phyloP scores from a whole-genome alignment of 2,888 invertebrate species.

The Lepidocyrtoides sp. region DNA sequence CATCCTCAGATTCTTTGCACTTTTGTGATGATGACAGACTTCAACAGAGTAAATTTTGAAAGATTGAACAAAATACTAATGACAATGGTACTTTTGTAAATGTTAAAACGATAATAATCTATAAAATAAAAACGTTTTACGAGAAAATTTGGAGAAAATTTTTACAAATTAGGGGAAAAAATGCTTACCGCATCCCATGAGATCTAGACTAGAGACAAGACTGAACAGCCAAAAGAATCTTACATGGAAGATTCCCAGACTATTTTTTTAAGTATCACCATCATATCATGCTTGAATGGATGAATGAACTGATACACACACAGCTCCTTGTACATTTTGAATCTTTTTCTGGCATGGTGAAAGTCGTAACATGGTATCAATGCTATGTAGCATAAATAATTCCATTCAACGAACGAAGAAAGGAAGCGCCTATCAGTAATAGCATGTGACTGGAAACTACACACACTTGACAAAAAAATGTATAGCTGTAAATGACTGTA shows the following conservation, averaged over 20 bases:
- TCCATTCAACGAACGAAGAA: not conserved
- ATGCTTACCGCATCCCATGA: not conserved
- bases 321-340: not conserved
- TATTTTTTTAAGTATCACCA: constrained; percentile 26
- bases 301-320: constrained; percentile 46
- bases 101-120: not conserved
- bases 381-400: not conserved
- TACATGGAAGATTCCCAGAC: not conserved
- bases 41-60: not conserved
- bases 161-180: not conserved
- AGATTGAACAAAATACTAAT: not conserved
- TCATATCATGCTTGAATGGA: constrained; percentile 62
- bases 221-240: not conserved
- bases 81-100: not conserved
- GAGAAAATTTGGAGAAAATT: not conserved
- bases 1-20: not conserved
- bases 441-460: not conserved
- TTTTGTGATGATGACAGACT: not conserved
- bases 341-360: not conserved
- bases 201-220: not conserved
- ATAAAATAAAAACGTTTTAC: not conserved
- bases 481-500: no score
- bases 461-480: no score
- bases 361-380: not conserved
- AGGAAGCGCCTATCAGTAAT: constrained; percentile 22